Conservation (phyloP, 2,888 invertebrate genomes). For the Pomacea canaliculata region DNA sequence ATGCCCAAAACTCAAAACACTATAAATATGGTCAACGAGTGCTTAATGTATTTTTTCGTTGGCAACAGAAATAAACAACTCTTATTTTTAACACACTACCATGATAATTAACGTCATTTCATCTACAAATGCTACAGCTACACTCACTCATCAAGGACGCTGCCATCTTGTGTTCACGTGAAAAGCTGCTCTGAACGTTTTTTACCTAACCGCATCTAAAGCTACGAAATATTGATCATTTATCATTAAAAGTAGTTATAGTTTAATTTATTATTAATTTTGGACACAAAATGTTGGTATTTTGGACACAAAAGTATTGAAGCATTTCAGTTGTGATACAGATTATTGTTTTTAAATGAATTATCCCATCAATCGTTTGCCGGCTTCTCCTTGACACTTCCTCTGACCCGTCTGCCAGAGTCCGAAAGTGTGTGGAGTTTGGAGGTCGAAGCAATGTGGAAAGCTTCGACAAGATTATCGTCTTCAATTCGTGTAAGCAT, state of each 20-base stretch:
- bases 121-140: too few species aligned
- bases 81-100: too few species aligned
- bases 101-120: too few species aligned
- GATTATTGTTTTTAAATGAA: neutral
- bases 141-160: slow-evolving; percentile 23
- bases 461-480: slow-evolving; percentile 29
- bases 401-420: slow-evolving; percentile 25
- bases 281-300: neutral
- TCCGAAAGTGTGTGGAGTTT: slow-evolving; percentile 13
- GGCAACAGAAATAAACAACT: too few species aligned
- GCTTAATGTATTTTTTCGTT: too few species aligned
- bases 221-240: neutral
- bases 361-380: slow-evolving; percentile 21
- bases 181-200: neutral
- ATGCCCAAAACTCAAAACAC: too few species aligned
- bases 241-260: neutral
- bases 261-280: neutral
- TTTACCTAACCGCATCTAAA: neutral
- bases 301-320: neutral
- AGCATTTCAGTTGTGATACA: neutral
- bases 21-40: too few species aligned
- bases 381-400: slow-evolving; percentile 27
- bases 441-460: slow-evolving; percentile 31
- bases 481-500: slow-evolving; percentile 7
- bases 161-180: slow-evolving; percentile 8